Percentiles rank a stretch among this genome's conserved stretches.
These are phyloP conservation scores for Dastarcus helophoroides DNA, from an alignment of 2,888 invertebrate genomes.

Conservation along the genomic window DNA sequence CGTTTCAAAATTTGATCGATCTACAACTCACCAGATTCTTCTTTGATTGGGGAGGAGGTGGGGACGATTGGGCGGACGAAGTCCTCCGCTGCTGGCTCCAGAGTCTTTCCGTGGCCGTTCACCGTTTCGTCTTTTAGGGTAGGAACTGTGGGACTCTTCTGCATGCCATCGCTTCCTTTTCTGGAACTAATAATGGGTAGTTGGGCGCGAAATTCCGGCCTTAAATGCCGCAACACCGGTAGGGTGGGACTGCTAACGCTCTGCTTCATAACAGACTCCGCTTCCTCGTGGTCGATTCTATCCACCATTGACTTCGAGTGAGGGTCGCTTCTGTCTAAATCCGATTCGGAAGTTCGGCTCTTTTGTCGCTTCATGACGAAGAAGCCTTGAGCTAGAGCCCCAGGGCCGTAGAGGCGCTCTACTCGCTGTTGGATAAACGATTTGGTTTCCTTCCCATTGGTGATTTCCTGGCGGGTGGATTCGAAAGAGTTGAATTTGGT, in stretches of 20 bases:
- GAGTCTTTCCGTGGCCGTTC: constrained; percentile 24
- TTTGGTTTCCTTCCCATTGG: constrained; percentile 32
- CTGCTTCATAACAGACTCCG: constrained; percentile 27
- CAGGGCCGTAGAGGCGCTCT: constrained; percentile 78
- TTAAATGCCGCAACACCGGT: constrained; percentile 70
- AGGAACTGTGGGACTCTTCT: constrained; percentile 33
- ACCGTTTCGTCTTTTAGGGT: constrained; percentile 28
- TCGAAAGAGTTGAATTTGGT: neutral
- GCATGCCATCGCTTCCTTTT: constrained; percentile 32
- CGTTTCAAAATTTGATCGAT: too few species aligned
- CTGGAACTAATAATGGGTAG: constrained; percentile 58
- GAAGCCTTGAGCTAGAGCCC: constrained; percentile 75
- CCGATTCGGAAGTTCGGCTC: constrained; percentile 28
- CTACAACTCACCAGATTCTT: constrained; percentile 14
- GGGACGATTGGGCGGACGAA: neutral
- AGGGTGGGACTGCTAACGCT: constrained; percentile 41
- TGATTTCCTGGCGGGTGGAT: neutral
- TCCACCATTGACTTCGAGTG: constrained; percentile 26
- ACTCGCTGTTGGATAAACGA: constrained; percentile 83
- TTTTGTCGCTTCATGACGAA: constrained; percentile 54
- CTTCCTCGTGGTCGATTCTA: constrained; percentile 20
- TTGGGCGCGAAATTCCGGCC: constrained; percentile 79
- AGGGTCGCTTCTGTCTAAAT: constrained; percentile 15
- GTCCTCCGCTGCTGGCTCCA: too few species aligned
- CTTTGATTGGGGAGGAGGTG: constrained; percentile 5